A percentile compares a stretch with the other conserved stretches of the same genome.
Conservation (phyloP, 1,140 invertebrate species). For the Bombus cullumanus region DNA sequence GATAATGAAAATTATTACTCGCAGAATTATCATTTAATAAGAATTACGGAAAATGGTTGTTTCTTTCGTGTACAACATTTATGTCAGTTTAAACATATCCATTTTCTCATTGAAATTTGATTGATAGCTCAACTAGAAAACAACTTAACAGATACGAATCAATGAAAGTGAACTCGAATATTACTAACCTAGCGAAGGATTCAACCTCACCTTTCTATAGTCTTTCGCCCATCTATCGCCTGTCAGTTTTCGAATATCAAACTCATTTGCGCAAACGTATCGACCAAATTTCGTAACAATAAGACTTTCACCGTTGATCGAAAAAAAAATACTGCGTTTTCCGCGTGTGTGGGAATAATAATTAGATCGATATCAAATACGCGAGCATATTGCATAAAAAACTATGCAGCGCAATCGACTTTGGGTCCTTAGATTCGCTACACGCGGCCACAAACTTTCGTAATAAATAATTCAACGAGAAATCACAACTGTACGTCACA, state of each 20-base stretch:
- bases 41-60: too few species aligned
- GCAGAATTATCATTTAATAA: too few species aligned
- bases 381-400: not conserved
- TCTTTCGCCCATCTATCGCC: not conserved
- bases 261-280: not conserved
- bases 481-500: not conserved
- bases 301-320: not conserved
- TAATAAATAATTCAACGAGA: conserved; percentile 36
- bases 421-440: conserved; percentile 35
- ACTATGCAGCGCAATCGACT: not conserved
- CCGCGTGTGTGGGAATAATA: not conserved
- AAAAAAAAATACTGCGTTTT: not conserved
- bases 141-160: not conserved
- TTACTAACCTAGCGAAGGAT: not conserved
- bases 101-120: not conserved
- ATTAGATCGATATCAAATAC: conserved; percentile 5
- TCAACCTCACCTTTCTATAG: not conserved
- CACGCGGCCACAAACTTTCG: conserved; percentile 13
- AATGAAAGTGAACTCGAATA: not conserved
- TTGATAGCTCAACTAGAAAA: not conserved
- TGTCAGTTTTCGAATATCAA: not conserved
- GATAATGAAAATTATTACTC: too few species aligned
- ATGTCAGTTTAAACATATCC: not conserved
- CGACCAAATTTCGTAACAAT: not conserved
- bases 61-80: too few species aligned